Evolutionary conservation across 2,797 vertebrate species (phyloP).

Genomic region (Typhlichthys subterraneus): DNA sequence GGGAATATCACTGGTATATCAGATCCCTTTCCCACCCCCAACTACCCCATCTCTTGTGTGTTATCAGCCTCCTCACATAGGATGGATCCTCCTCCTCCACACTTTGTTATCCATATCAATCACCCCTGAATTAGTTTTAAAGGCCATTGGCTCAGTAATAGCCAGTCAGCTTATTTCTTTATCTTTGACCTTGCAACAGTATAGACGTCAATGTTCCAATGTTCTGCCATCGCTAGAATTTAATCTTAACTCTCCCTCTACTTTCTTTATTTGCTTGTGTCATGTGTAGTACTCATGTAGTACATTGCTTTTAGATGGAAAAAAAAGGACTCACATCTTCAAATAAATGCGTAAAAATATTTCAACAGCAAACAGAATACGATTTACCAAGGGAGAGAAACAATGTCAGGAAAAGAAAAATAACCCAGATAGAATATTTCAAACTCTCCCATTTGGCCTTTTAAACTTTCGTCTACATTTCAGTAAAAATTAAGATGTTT

Average conservation of each 20-base stretch:
- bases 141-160: conserved; percentile 44
- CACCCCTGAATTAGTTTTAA: conserved; percentile 56
- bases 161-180: no score
- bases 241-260: no score
- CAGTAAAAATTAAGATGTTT: conserved; percentile 20
- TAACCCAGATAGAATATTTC: conserved; percentile 36
- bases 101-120: conserved; percentile 56
- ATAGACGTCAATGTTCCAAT: no score
- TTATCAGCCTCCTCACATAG: conserved; percentile 17
- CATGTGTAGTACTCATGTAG: no score
- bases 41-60: no score
- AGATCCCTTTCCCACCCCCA: neutral
- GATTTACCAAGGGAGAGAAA: conserved; percentile 23
- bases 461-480: conserved; percentile 25
- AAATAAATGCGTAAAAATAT: neutral
- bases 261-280: no score
- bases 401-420: conserved; percentile 17
- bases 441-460: conserved; percentile 27
- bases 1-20: conserved; percentile 28
- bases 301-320: neutral
- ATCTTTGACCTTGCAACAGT: no score
- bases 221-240: no score
- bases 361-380: no score
- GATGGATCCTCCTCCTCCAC: conserved; percentile 38
- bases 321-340: neutral